Evolutionary conservation across 2,797 vertebrate species (phyloP), one percentile per base, ranked within the genome.

Genomic region (Hypotaenidia okinawae): DNA sequence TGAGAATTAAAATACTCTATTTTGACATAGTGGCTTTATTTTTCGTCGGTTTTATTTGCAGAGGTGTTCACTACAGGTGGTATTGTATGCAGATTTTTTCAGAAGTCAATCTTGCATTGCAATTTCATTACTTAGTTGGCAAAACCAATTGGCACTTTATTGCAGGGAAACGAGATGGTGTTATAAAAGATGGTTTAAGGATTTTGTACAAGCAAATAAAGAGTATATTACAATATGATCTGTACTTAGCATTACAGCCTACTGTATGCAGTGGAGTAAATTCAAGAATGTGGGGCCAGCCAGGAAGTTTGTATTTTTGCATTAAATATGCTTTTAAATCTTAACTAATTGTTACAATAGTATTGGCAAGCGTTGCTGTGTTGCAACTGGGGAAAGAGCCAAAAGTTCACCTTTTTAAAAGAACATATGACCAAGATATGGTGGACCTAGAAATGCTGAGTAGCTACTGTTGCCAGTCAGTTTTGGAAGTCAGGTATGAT

Each of bases 341-440:
- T 37, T 49, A 77, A 51, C 24, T 49, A 33, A 28, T 27, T 62
- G 13, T 14, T 51, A 49, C 47, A 19, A 21, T 24, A 45, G 5
- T 6, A 16, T 9, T 58, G 32, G 11, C 57, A 77, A 43, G 3
- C 58, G 16, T 67, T 37, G 4, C 16, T 35, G 11, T 4, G 12
- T 58, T 75, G 55, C 57, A 80, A 19, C 1, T 9, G 52, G 4
- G 9, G 7, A 59, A 70, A 37, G 32, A 22, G 45, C 37, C 21
- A 52, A 15, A 49, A 6, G 21, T 45, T 62, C 30, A 45, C 4
- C 33, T 61, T 66, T 82, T 45, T n/a, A 39, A 41, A 79, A 84
- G 39, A 16, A 22, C 4, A 0, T 5, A 9, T 30, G 15, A 39
- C 37, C 21, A 18, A 11, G 32, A 18, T 47, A 1, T 0, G 7